phyloP scores from a whole-genome alignment of 2,797 vertebrate species.

The Falco peregrinus region DNA sequence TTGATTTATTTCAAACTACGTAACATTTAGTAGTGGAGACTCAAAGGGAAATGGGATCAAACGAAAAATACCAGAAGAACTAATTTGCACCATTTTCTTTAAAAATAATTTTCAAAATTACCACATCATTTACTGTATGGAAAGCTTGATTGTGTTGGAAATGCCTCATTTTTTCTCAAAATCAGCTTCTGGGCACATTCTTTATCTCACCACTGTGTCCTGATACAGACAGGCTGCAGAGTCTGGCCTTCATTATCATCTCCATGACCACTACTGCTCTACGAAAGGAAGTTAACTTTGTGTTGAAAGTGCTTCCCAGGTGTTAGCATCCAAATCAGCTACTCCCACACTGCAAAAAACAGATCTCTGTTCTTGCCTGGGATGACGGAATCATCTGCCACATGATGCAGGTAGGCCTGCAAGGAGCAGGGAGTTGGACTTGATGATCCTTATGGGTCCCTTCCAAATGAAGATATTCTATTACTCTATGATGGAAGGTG shows the following conservation, averaged over 20 bases:
- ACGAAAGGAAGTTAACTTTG: neutral
- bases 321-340: neutral
- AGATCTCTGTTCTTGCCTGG: neutral
- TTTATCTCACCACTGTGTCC: neutral
- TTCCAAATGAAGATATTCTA: too few species aligned
- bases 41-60: neutral
- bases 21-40: neutral
- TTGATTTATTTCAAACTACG: conserved; percentile 8
- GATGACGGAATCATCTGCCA: neutral
- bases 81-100: neutral
- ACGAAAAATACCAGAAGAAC: neutral
- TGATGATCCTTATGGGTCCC: too few species aligned
- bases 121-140: neutral
- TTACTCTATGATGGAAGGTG: neutral
- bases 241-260: neutral
- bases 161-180: neutral
- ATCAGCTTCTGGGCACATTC: neutral
- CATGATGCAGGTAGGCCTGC: too few species aligned
- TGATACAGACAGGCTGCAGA: neutral
- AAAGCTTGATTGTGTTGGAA: neutral
- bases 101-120: neutral
- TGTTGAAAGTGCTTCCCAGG: neutral
- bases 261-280: neutral
- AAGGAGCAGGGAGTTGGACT: too few species aligned
- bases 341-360: neutral